Base-by-base conservation (phyloP, 2,888 invertebrate species). In the Polia nebulosa region DNA sequence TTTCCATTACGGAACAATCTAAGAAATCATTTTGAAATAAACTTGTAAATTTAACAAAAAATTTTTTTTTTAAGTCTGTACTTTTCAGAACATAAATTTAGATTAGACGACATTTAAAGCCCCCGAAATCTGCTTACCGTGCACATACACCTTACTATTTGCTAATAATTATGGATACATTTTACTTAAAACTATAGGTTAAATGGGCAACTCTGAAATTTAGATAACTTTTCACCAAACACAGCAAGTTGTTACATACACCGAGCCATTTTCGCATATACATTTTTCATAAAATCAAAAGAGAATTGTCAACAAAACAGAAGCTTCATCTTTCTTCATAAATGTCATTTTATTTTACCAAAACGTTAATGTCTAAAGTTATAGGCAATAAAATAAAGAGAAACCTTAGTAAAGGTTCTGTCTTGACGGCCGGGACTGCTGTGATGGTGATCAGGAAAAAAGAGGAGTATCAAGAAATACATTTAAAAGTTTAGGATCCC, bases 91-190 rank as follows among this genome's bases (percentile, higher is more conserved):
- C 13, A 8, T 22, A 39, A 8, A n/a, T 25, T 70, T 17, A 3
- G 3, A 34, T 20, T n/a, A 3, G 34, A 52, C 20, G 29, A 63
- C 34, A 39, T 13, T 13, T 4, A n/a, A 29, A 25, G 6, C 32
- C 25, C 51, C 75, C 68, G 41, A 25, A 32, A 22, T 67, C 72
- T 67, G 75, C 75, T 52, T 34, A 27, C 75, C 75, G 20, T 44
- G 57, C 27, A 57, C 29, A 32, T 17, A 65, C 65, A 25, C 56
- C 36, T 11, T 15, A 27, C 15, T 74, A 52, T 58, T n/a, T 67
- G 57, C 36, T 58, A 51, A 45, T 34, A 55, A 34, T 39, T 17
- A 47, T 17, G n/a, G 29, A 8, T 34, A 53, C 53, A 11, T 0
- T 22, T 20, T 11, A 74, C 75, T 57, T 74, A 73, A 36, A 36